phyloP scores from a whole-genome alignment of 2,888 invertebrate species.

The Ormyrus thymus region DNA sequence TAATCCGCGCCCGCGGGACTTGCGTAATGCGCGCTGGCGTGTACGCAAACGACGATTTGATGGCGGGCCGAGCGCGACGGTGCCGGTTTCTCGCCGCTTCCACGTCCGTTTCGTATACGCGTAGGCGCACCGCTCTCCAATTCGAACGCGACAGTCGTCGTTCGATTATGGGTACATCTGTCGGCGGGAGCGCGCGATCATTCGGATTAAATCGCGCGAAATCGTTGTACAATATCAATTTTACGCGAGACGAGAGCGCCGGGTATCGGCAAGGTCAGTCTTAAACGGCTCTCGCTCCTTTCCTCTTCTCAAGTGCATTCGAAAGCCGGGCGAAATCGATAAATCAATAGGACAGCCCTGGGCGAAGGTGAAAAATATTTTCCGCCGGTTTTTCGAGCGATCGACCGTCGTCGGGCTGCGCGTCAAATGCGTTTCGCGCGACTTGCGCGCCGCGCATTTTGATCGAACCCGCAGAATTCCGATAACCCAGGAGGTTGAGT shows the following conservation, averaged over 20 bases:
- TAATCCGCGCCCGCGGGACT: too few species aligned
- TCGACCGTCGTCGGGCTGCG: too few species aligned
- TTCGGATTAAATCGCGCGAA: not conserved
- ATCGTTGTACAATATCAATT: not conserved
- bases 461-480: too few species aligned
- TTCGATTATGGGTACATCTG: conserved; percentile 2
- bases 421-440: too few species aligned
- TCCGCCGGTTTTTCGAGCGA: not conserved
- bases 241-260: not conserved
- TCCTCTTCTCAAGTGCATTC: not conserved
- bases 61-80: not conserved
- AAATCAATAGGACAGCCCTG: conserved; percentile 34
- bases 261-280: conserved; percentile 18
- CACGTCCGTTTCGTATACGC: not conserved
- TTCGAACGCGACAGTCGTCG: not conserved
- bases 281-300: not conserved
- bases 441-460: too few species aligned
- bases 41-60: conserved; percentile 14
- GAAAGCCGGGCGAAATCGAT: conserved; percentile 13
- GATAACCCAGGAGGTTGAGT: too few species aligned
- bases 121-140: not conserved
- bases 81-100: not conserved
- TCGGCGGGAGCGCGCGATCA: not conserved
- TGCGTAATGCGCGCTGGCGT: too few species aligned
- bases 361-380: not conserved